phyloP scores from a whole-genome alignment of 2,797 vertebrate species.

The Siniperca obscura region DNA sequence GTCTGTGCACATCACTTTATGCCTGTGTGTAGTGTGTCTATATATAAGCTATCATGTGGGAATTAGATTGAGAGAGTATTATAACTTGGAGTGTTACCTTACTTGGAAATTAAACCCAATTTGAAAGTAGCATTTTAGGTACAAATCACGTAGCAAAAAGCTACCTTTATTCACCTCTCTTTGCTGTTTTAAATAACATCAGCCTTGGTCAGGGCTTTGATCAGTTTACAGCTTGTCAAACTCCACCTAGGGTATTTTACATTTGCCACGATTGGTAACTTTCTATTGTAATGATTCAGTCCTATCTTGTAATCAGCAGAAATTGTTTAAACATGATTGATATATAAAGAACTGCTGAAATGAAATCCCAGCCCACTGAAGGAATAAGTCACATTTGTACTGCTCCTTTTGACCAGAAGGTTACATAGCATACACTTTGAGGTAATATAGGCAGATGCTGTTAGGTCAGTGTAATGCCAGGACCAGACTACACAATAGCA shows the following conservation, averaged over 20 bases:
- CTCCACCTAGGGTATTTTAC: neutral
- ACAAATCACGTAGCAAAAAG: slow-evolving; percentile 10
- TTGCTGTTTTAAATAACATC: neutral
- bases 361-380: neutral
- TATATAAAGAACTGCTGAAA: neutral
- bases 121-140: neutral
- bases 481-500: neutral
- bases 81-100: slow-evolving; percentile 16
- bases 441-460: neutral
- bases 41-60: slow-evolving; percentile 39
- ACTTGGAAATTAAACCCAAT: slow-evolving; percentile 15
- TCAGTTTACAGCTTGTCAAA: neutral
- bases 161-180: neutral
- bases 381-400: slow-evolving; percentile 7
- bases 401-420: neutral
- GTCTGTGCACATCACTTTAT: slow-evolving; percentile 28
- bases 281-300: neutral
- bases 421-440: neutral
- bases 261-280: neutral
- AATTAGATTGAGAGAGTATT: slow-evolving; percentile 14
- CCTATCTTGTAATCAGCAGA: neutral
- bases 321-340: slow-evolving; percentile 1
- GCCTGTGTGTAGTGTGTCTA: slow-evolving; percentile 38
- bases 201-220: neutral
- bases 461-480: neutral